phyloP scores from a whole-genome alignment of 2,113 vertebrate species.

The Scortum barcoo region DNA sequence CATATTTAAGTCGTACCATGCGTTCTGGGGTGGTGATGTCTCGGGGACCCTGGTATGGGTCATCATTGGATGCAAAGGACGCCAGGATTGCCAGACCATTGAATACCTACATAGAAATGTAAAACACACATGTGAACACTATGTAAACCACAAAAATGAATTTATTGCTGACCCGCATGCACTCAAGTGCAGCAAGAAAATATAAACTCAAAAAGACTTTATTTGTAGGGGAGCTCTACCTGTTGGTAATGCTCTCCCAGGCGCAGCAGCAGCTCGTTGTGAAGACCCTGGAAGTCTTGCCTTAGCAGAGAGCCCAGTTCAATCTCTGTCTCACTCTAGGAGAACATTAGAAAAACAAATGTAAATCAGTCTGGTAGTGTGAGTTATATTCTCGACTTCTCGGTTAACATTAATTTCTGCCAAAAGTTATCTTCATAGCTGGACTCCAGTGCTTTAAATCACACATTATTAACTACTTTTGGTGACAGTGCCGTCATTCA shows the following conservation, averaged over 20 bases:
- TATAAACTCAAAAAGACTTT: neutral
- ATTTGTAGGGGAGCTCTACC: conserved; percentile 66
- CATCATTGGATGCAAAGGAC: conserved; percentile 94
- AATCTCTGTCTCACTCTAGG: conserved; percentile 96
- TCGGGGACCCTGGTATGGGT: conserved; percentile 91
- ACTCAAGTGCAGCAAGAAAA: neutral
- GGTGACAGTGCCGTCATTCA: too few species aligned
- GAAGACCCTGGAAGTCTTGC: conserved; percentile 97
- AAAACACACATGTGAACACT: neutral
- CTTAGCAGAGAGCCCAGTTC: conserved; percentile 95
- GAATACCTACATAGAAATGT: conserved; percentile 82
- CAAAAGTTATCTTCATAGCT: neutral
- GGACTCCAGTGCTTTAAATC: neutral
- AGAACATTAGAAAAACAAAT: conserved; percentile 1
- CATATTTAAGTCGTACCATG: conserved; percentile 85
- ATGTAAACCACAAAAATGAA: neutral
- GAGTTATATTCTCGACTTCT: neutral
- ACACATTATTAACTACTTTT: neutral
- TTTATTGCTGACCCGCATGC: neutral
- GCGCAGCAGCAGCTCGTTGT: conserved; percentile 95
- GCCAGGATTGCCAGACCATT: conserved; percentile 97
- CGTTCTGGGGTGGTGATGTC: conserved; percentile 91
- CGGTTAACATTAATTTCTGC: neutral
- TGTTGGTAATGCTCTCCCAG: conserved; percentile 97
- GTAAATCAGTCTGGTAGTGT: neutral